Base-by-base conservation (phyloP, 2,797 vertebrate species). In the Mycteria americana region DNA sequence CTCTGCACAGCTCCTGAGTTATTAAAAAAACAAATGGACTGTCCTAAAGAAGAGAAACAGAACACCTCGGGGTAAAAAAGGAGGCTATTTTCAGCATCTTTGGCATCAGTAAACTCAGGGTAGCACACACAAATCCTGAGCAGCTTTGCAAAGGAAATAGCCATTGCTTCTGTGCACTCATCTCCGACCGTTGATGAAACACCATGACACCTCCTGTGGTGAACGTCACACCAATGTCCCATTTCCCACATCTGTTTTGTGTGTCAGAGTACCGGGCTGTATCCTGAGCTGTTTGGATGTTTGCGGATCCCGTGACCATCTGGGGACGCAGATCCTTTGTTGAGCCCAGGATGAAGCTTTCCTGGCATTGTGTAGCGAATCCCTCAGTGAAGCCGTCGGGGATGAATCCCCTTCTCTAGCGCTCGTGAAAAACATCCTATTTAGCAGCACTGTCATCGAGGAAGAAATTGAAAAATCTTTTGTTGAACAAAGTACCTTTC, bases 401-500 rank as follows among this genome's bases (percentile, higher is more conserved):
- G 30, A 10, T 75, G 92, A 74, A 37, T 41, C 88, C 64, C 41
- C 51, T 59, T 63, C n/a, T n/a, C 21, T 35, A 31, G 41, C 2
- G 3, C 63, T 33, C 53, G n/a, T 23, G 37, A 77, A 96, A 93
- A 95, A 80, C 78, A 64, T n/a, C 63, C 81, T 60, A 79, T 95
- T 95, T 89, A 86, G 96, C 95, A 77, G 85, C 93, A 93, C 80
- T 19, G 4, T 82, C 31, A 13, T 74, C 0, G 18, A 94, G 86
- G 80, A 96, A 96, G 79, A 98, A 97, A 97, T 96, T 96, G 97
- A 97, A 98, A 98, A 98, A 98, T 95, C 96, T 98, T 98, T 98
- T 98, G 97, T 98, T 98, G 98, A 98, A 97, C 39, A 95, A 98
- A 98, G 97, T 98, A 98, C 98, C 98, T 98, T 97, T 98, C 98